Base-by-base conservation (phyloP, 2,797 vertebrate species). In the Acanthurus lineatus region DNA sequence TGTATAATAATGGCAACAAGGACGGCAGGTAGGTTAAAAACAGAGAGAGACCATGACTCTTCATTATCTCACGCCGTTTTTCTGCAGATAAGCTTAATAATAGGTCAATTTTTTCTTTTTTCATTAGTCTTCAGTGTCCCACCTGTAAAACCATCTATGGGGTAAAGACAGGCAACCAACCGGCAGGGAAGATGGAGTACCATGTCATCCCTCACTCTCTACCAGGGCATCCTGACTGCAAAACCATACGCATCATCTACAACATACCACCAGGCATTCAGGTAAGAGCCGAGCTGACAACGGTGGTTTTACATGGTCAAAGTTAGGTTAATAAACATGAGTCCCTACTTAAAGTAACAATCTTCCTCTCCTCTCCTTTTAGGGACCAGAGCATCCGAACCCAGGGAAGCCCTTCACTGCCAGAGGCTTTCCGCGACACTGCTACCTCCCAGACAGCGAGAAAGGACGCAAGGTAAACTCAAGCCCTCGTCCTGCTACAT, bases 1-100 rank as follows among this genome's bases (percentile, higher is more conserved):
- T 97, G 97, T 99, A 98, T 89, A 97, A 97, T 87, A 98, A 97
- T 0, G 97, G 97, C 81, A 98, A 97, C 94, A 97, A 98, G 95
- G 97, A 98, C 1, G 86, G 92, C 70, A 94, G 85, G 93, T 93
- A 35, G 5, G 78, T 76, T 4, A 9, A 6, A 5, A 2, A 71
- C 8, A 17, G 9, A 2, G 0, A 10, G 17, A 44, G 15, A 40
- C 51, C n/a, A 42, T 28, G 42, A 11, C 3, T 40, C 3, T 35
- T 70, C 40, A 0, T 47, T 35, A 0, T 15, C 20, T 56, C 79
- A 45, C 20, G 63, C 10, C 51, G 62, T 40, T 19, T 38, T 35
- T 35, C 32, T 19, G 5, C 1, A 48, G 52, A 49, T 20, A 12
- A 48, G 2, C 16, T n/a, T 9, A 9, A n/a, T 64, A 42, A 67